Evolutionary conservation across 1,140 invertebrate genomes (phyloP), one percentile per base, ranked within the genome.

Genomic region (Aricia agestis): DNA sequence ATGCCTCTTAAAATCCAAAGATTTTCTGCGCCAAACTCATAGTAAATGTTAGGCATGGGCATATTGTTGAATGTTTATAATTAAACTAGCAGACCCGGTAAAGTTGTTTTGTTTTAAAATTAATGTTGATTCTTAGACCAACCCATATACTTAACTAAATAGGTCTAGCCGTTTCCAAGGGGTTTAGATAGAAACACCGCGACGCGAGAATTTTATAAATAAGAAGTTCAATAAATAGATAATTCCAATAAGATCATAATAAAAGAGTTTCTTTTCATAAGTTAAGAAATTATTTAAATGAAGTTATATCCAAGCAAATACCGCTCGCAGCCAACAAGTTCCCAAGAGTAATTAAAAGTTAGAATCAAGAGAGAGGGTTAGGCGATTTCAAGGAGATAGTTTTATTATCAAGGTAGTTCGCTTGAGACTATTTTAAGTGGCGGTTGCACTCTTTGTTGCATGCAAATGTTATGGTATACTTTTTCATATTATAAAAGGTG

Each of bases 341-440:
- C 45, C 45, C 45, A 52, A 52, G 45, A 52, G 45, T 52, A 52
- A 52, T 52, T 52, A 52, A 52, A 52, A 52, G 45, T 52, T 52
- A 52, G 45, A 52, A 52, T 52, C 6, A 52, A 52, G 45, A 11
- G 45, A 52, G 45, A 52, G 45, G 13, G 45, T 52, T 52, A 52
- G 4, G 45, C 45, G 45, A 52, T 52, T 52, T 15, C 1, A 36
- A 52, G 11, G 45, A 52, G 45, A 52, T 52, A 52, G 45, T 15
- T 52, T 52, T 52, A 52, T 52, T 52, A 15, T 52, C 45, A 15
- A 52, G 13, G 45, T 52, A 52, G 45, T 9, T 52, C 45, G 45
- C 45, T 52, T 52, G 3, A 52, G 13, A 10, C 45, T 52, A 52
- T 52, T 52, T 52, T 52, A 52, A 52, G 45, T 52, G 45, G 45